Conservation (phyloP, 2,797 vertebrate species). For the Tragelaphus eurycerus region DNA sequence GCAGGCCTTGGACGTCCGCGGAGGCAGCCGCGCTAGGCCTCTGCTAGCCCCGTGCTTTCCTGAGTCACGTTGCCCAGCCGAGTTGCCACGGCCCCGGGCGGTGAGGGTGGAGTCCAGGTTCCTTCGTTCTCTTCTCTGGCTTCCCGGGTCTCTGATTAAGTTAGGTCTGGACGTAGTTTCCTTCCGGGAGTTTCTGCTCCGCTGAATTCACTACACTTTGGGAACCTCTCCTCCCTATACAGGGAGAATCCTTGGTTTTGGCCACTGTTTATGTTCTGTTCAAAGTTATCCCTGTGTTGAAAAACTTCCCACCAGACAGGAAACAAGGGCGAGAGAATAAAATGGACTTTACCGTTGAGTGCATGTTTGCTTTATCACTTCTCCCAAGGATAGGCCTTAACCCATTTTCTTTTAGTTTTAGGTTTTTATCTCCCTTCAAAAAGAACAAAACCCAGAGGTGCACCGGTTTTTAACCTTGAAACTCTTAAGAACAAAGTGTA, state of each 20-base stretch:
- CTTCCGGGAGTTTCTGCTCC: not conserved
- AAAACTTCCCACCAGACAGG: not conserved
- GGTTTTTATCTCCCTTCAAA: not conserved
- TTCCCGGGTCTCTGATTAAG: not conserved
- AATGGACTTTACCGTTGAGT: not conserved
- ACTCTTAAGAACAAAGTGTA: not conserved
- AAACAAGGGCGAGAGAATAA: not conserved
- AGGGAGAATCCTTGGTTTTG: not conserved
- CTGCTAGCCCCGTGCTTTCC: slow-evolving; percentile 60
- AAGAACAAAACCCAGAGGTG: not conserved
- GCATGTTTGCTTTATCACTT: not conserved
- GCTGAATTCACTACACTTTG: not conserved
- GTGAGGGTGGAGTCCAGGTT: not conserved
- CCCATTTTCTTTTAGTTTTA: not conserved
- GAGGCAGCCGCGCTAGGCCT: slow-evolving; percentile 53
- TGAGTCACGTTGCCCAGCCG: slow-evolving; percentile 72
- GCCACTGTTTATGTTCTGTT: not conserved
- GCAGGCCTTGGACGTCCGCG: not conserved
- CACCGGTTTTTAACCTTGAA: not conserved
- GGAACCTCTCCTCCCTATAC: not conserved
- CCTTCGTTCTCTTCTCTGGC: not conserved
- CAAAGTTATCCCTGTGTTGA: not conserved
- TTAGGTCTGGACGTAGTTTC: not conserved
- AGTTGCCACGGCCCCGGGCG: not conserved
- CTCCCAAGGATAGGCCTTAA: not conserved